Base-by-base conservation (phyloP, 1,140 invertebrate genomes). In the Drosophila pseudoananassae region DNA sequence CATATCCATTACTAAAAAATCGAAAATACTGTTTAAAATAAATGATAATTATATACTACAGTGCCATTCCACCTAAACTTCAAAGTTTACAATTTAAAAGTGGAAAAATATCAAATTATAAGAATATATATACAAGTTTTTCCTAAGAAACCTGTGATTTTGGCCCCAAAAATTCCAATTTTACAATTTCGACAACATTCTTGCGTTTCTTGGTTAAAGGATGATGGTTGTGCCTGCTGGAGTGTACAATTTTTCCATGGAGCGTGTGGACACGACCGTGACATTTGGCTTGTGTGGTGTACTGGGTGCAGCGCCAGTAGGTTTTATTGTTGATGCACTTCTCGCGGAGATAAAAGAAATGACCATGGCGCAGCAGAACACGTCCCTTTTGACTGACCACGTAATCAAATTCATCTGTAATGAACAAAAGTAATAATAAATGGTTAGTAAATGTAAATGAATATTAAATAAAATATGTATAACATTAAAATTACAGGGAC, bases 291-390 rank as follows among this genome's bases (percentile, higher is more conserved):
- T 40, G 29, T 15, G 91, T 91, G 7, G 91, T 92, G 31, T 92
- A 92, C 25, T 91, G 79, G 0, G 80, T 90, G 58, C 91, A 92
- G 25, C 91, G 74, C 90, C 91, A 92, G 49, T 91, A 92, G 4
- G 77, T 78, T 38, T 92, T 92, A 3, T 51, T 49, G 1, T 80
- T 77, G 7, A 89, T 61, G 20, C 46, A 43, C 55, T 92, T 92
- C 45, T 92, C 91, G 5, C 74, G 74, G 3, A 92, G 85, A 49
- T 90, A 92, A 53, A 71, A 78, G 57, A 58, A 91, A 7, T 82
- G 84, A 4, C 72, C 54, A 10, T 78, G 53, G 7, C 68, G 33
- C 25, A 92, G 46, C 36, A 91, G 50, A 1, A 69, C 71, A 9
- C 84, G 80, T 17, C 91, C 90, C 61, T 92, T 92, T 55, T 92